These are phyloP conservation scores for Drosophila insularis DNA, from an alignment of 1,140 invertebrate genomes.

Conservation along the genomic window DNA sequence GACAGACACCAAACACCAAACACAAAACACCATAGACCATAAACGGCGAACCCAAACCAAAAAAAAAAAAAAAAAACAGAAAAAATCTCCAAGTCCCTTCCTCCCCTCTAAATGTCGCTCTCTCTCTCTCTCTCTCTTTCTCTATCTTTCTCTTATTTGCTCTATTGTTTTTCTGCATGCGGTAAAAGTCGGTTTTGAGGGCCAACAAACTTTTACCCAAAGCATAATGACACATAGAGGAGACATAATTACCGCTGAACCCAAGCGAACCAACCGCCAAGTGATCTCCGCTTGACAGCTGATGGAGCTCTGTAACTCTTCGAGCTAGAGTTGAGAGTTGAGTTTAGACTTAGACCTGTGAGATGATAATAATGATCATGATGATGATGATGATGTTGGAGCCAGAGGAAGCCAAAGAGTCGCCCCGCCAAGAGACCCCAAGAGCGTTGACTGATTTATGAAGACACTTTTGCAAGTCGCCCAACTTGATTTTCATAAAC, in stretches of 20 bases:
- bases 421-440: slow-evolving; percentile 12
- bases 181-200: slow-evolving; percentile 38
- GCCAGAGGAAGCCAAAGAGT: background rate
- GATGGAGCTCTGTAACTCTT: slow-evolving; percentile 20
- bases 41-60: slow-evolving; percentile 30
- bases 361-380: too few relatives aligned
- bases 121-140: slow-evolving; percentile 24
- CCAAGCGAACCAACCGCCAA: slow-evolving; percentile 41
- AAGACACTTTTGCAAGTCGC: slow-evolving; percentile 57
- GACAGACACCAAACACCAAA: background rate
- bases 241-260: slow-evolving; percentile 46
- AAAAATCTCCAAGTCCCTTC: background rate
- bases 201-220: slow-evolving; percentile 35
- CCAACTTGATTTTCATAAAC: slow-evolving; percentile 54
- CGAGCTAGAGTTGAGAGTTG: background rate
- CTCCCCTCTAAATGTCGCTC: slow-evolving; percentile 24
- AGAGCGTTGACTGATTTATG: slow-evolving; percentile 53
- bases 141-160: background rate
- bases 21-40: background rate
- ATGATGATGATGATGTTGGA: background rate
- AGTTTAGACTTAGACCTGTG: too few relatives aligned
- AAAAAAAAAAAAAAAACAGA: too few relatives aligned
- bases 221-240: slow-evolving; percentile 39
- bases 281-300: slow-evolving; percentile 48
- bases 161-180: background rate